Evolutionary conservation across 2,888 invertebrate species (phyloP).

Genomic region (Anaspis maculata): DNA sequence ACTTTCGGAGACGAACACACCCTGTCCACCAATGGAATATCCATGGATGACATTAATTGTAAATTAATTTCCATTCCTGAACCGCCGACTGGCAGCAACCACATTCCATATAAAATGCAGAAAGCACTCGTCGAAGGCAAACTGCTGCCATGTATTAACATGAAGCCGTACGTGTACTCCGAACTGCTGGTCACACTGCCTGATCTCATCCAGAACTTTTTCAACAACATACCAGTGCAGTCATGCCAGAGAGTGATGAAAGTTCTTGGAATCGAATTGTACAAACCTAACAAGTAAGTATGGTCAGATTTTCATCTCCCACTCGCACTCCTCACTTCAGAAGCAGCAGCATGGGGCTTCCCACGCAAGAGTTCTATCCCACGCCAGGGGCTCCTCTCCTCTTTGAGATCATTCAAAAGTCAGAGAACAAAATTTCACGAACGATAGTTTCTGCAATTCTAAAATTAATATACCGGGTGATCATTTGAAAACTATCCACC

Average conservation of each 20-base stretch:
- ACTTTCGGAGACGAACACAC: constrained; percentile 23
- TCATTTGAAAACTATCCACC: no score
- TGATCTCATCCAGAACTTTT: constrained; percentile 73
- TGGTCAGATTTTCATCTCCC: constrained; percentile 1
- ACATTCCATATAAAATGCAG: constrained; percentile 71
- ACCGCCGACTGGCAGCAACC: constrained; percentile 55
- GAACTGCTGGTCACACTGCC: constrained; percentile 76
- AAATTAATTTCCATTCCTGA: constrained; percentile 65
- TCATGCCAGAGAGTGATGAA: constrained; percentile 74
- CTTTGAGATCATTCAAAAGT: neutral
- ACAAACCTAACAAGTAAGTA: constrained; percentile 75
- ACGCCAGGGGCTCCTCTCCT: no score
- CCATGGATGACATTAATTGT: constrained; percentile 44
- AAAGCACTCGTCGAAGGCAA: constrained; percentile 73
- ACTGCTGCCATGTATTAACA: constrained; percentile 79
- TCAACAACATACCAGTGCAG: constrained; percentile 64
- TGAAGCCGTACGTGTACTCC: constrained; percentile 73
- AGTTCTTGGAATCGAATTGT: constrained; percentile 70
- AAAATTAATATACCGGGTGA: no score
- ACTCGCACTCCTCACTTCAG: no score
- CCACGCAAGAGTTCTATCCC: no score
- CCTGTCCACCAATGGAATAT: constrained; percentile 31
- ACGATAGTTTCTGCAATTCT: no score
- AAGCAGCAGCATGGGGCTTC: no score
- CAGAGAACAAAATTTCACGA: no score